phyloP scores from a whole-genome alignment of 2,113 vertebrate species.

The Bettongia penicillata region DNA sequence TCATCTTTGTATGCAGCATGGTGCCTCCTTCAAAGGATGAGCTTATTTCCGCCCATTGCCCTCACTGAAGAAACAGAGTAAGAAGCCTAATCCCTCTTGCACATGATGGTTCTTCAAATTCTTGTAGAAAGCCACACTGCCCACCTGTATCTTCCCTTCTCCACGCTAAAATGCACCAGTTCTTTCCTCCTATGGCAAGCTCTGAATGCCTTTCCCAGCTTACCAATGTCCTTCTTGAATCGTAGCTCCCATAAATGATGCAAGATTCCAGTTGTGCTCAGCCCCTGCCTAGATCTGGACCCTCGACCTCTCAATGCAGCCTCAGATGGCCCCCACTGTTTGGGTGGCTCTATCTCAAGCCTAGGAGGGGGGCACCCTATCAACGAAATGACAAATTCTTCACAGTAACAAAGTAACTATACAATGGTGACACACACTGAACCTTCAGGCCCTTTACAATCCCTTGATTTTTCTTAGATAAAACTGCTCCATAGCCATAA shows the following conservation, averaged over 20 bases:
- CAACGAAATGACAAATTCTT: not conserved
- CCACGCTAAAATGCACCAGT: no score
- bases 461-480: not conserved
- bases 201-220: not conserved
- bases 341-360: not conserved
- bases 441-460: not conserved
- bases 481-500: not conserved
- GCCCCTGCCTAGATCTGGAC: no score
- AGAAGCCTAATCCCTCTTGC: not conserved
- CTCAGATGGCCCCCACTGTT: not conserved
- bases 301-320: not conserved
- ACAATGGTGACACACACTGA: not conserved
- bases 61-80: not conserved
- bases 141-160: not conserved
- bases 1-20: not conserved
- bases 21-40: not conserved
- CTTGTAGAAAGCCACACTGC: not conserved
- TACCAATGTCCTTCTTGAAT: not conserved
- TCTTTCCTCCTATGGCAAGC: not conserved
- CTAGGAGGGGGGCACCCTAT: not conserved
- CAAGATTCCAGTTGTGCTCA: no score
- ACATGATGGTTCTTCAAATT: not conserved
- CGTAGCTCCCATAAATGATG: not conserved
- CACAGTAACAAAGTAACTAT: not conserved
- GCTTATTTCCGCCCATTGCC: not conserved